Evolutionary conservation across 2,888 invertebrate genomes (phyloP).

Genomic region (Drosophila tanythrix): DNA sequence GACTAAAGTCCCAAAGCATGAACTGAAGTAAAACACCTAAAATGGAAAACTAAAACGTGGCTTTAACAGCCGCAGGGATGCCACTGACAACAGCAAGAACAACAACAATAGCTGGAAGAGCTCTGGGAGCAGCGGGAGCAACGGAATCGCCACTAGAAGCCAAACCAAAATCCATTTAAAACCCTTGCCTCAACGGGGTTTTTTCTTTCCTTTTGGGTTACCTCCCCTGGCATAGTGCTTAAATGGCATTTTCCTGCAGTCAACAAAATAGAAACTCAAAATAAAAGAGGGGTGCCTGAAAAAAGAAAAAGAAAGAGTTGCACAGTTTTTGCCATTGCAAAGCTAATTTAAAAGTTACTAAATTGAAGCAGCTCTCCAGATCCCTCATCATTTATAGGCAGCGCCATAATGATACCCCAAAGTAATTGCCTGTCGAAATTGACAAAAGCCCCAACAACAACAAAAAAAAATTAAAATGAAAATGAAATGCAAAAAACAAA

Average conservation of each 20-base stretch:
- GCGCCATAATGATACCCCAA: conserved; percentile 64
- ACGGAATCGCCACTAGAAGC: conserved; percentile 30
- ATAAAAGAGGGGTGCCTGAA: conserved; percentile 22
- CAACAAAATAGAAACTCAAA: conserved; percentile 50
- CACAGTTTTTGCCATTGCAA: conserved; percentile 49
- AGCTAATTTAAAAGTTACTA: conserved; percentile 80
- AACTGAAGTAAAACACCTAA: conserved; percentile 67
- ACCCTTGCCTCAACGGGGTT: conserved; percentile 52
- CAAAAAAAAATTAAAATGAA: background rate
- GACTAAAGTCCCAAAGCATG: conserved; percentile 58
- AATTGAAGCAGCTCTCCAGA: conserved; percentile 56
- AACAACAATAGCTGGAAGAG: conserved; percentile 1
- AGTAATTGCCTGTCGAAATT: conserved; percentile 67
- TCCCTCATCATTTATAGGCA: conserved; percentile 49
- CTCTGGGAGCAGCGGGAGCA: background rate
- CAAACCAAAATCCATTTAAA: conserved; percentile 74
- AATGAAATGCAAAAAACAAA: background rate
- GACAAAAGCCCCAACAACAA: conserved; percentile 13
- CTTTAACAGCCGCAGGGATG: conserved; percentile 54
- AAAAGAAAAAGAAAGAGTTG: conserved; percentile 27
- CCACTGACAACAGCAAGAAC: conserved; percentile 57
- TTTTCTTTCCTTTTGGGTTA: conserved; percentile 8
- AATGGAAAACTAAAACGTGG: conserved; percentile 75
- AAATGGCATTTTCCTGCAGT: conserved; percentile 72
- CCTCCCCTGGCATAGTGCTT: conserved; percentile 55